phyloP scores from a whole-genome alignment of 2,113 vertebrate species.

The Beaufortia kweichowensis region DNA sequence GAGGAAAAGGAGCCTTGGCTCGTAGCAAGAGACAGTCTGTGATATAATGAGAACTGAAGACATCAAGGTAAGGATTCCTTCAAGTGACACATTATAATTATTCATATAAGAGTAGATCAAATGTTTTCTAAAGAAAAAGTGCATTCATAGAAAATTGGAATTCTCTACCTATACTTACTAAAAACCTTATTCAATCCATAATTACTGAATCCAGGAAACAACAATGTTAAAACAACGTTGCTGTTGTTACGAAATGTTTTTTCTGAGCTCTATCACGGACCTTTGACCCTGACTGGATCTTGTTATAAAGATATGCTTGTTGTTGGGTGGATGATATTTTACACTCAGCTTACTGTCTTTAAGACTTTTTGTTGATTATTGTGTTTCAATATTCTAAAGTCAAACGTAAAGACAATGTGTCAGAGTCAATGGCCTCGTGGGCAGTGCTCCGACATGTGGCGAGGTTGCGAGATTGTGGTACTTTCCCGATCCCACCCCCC shows the following conservation, averaged over 20 bases:
- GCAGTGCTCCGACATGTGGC: no score
- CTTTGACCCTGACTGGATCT: slow-evolving; percentile 41
- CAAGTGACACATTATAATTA: neutral
- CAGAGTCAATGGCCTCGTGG: no score
- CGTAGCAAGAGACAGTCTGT: neutral
- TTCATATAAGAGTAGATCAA: no score
- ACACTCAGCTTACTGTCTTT: slow-evolving; percentile 30
- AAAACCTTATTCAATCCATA: no score
- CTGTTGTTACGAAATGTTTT: neutral
- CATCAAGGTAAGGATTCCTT: neutral
- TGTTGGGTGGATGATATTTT: slow-evolving; percentile 18
- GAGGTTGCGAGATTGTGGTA: no score
- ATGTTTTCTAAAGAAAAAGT: no score
- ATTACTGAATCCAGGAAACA: no score
- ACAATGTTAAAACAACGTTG: neutral
- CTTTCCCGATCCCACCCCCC: no score
- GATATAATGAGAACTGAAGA: slow-evolving; percentile 28
- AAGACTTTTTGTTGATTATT: slow-evolving; percentile 42
- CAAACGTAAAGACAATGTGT: no score
- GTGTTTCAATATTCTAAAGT: slow-evolving; percentile 33
- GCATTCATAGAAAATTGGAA: no score
- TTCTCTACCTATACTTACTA: no score
- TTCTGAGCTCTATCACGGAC: neutral
- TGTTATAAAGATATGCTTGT: slow-evolving; percentile 44
- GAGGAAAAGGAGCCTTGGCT: neutral